Conservation (phyloP, 2,113 vertebrate species). For the Anarhynchus alexandrinus region DNA sequence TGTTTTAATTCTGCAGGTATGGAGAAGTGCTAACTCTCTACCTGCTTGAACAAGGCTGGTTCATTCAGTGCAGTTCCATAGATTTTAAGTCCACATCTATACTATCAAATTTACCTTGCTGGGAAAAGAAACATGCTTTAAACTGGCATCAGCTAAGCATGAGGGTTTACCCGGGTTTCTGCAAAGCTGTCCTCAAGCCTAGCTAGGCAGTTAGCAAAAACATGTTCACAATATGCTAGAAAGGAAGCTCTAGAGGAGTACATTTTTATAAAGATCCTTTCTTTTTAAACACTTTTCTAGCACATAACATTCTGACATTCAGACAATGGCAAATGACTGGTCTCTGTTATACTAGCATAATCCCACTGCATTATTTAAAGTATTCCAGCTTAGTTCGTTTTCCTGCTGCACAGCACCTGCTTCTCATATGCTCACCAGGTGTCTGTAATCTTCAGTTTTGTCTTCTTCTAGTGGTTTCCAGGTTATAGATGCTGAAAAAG, state of each 20-base stretch:
- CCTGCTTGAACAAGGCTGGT: background rate
- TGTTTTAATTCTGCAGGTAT: background rate
- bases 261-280: background rate
- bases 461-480: conserved; percentile 71
- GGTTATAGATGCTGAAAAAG: conserved; percentile 67
- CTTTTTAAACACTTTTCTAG: background rate
- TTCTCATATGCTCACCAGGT: conserved; percentile 41
- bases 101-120: background rate
- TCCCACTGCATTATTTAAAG: background rate
- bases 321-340: background rate
- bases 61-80: background rate
- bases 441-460: background rate
- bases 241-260: background rate
- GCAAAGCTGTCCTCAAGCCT: background rate
- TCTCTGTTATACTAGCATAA: background rate
- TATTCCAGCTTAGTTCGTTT: background rate
- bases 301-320: background rate
- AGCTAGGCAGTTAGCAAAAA: background rate
- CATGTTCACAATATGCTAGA: background rate
- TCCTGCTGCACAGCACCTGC: background rate
- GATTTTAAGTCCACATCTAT: background rate
- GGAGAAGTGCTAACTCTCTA: background rate
- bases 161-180: background rate
- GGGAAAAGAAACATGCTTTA: background rate
- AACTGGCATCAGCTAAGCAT: background rate